phyloP scores from a whole-genome alignment of 2,797 vertebrate species.

The Botia almorhae region DNA sequence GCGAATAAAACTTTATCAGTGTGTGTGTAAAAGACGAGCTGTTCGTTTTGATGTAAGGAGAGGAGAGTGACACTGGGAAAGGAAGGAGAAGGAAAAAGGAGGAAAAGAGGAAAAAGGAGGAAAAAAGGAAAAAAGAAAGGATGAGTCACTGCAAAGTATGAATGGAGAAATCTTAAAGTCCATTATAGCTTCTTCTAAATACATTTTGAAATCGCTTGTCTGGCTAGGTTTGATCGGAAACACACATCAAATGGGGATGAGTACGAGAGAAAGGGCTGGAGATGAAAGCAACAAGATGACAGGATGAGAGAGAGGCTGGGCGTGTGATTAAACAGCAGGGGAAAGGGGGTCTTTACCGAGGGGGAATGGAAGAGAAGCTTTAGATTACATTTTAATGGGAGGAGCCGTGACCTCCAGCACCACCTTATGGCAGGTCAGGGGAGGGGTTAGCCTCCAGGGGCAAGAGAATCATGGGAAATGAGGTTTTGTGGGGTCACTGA shows the following conservation, averaged over 20 bases:
- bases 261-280: constrained; percentile 68
- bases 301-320: constrained; percentile 50
- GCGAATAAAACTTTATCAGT: constrained; percentile 23
- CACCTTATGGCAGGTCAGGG: constrained; percentile 66
- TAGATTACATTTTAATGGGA: constrained; percentile 75
- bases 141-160: neutral
- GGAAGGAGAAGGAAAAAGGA: constrained; percentile 21
- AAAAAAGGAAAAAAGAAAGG: neutral
- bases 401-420: constrained; percentile 70
- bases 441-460: constrained; percentile 53
- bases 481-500: constrained; percentile 59
- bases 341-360: constrained; percentile 49
- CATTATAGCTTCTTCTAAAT: neutral
- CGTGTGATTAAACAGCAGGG: constrained; percentile 69
- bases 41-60: neutral
- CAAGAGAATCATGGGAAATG: constrained; percentile 59
- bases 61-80: neutral
- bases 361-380: constrained; percentile 53
- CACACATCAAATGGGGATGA: constrained; percentile 42
- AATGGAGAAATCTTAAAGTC: neutral
- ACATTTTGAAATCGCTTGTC: constrained; percentile 9
- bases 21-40: neutral
- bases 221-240: constrained; percentile 29
- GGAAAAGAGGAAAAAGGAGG: neutral
- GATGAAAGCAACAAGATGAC: constrained; percentile 65